Evolutionary conservation across 2,888 invertebrate genomes (phyloP).

Genomic region (Leucophenga maculata): DNA sequence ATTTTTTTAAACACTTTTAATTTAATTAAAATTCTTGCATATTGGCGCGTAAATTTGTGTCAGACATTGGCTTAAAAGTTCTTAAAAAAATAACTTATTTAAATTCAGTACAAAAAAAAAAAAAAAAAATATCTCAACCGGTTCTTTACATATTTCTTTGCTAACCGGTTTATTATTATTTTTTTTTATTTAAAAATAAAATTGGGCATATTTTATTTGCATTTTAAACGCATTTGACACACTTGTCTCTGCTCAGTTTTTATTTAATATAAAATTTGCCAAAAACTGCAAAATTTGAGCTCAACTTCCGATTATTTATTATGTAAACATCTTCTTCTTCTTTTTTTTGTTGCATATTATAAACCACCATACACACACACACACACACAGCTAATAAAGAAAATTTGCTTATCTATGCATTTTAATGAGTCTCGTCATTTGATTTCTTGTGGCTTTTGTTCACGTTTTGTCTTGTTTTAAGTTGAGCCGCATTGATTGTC

Average conservation of each 20-base stretch:
- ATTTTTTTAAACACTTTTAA: slow-evolving; percentile 5
- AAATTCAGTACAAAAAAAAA: slow-evolving; percentile 7
- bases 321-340: background rate
- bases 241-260: background rate
- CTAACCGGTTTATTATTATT: background rate
- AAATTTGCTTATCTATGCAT: background rate
- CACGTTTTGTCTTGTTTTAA: no score
- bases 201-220: slow-evolving; percentile 9
- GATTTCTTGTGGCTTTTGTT: no score
- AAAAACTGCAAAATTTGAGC: slow-evolving; percentile 1
- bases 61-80: slow-evolving; percentile 4
- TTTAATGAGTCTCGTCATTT: background rate
- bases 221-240: slow-evolving; percentile 21
- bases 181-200: background rate
- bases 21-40: slow-evolving; percentile 22
- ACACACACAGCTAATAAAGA: background rate
- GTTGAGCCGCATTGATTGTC: no score
- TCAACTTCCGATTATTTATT: slow-evolving; percentile 3
- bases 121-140: slow-evolving; percentile 16
- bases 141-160: slow-evolving; percentile 5
- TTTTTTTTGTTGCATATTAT: background rate
- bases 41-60: slow-evolving; percentile 22
- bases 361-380: background rate
- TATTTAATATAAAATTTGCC: background rate
- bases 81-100: background rate